Percentiles rank a stretch among this genome's conserved stretches.
phyloP scores from a whole-genome alignment of 2,888 invertebrate species.

The Scaptomyza cyrtandrae region DNA sequence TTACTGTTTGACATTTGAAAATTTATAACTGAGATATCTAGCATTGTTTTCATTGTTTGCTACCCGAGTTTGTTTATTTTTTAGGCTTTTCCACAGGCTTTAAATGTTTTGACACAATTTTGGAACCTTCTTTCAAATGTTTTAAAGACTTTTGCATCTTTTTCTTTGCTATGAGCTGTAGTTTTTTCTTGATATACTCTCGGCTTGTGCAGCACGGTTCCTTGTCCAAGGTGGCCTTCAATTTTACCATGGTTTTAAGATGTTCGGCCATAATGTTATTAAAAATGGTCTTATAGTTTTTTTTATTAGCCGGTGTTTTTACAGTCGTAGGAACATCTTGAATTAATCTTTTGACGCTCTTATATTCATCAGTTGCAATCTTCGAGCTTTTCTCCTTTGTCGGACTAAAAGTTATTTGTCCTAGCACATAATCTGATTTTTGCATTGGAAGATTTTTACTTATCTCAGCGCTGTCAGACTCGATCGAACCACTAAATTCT shows the following conservation, averaged over 20 bases:
- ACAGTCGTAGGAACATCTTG: not conserved
- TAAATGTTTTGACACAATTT: not conserved
- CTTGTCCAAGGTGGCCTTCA: not conserved
- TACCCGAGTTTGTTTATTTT: not conserved
- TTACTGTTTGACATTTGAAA: conserved; percentile 2
- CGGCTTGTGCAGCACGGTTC: not conserved
- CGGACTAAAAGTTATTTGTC: conserved; percentile 26
- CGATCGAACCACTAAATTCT: not conserved
- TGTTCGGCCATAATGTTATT: not conserved
- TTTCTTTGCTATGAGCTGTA: conserved; percentile 8
- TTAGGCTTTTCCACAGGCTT: not conserved
- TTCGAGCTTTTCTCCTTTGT: not conserved
- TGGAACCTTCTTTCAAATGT: not conserved
- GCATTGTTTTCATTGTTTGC: not conserved
- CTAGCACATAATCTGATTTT: conserved; percentile 21
- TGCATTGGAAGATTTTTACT: not conserved
- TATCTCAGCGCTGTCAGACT: not conserved
- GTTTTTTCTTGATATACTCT: conserved; percentile 10
- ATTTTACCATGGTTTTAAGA: not conserved
- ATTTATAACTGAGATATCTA: not conserved
- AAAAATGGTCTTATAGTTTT: not conserved
- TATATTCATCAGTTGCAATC: not conserved
- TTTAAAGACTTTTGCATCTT: not conserved
- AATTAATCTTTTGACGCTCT: not conserved
- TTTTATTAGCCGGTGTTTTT: not conserved